Evolutionary conservation across 2,888 invertebrate genomes (phyloP).

Genomic region (Trachelus tabidus): DNA sequence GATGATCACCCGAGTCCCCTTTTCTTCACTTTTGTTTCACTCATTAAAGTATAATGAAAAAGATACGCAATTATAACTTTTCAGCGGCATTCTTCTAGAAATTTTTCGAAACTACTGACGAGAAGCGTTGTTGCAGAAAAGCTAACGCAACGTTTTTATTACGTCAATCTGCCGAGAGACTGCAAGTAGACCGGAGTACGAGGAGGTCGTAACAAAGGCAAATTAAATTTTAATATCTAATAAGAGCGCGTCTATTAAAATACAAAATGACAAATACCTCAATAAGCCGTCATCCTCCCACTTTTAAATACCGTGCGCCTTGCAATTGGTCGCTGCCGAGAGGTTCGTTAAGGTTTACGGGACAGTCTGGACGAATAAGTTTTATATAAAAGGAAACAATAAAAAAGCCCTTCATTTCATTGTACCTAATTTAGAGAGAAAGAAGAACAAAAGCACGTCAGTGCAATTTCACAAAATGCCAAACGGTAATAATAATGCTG

Average conservation of each 20-base stretch:
- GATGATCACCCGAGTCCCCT: background rate
- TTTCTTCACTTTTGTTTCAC: background rate
- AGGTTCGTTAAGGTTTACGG: background rate
- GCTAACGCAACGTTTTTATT: conserved; percentile 1
- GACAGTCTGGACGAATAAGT: background rate
- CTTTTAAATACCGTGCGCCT: background rate
- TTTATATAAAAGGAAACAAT: background rate
- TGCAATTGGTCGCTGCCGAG: background rate
- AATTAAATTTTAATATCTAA: conserved; percentile 30
- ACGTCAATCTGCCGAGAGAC: background rate
- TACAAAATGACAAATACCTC: conserved; percentile 28
- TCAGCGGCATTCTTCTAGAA: background rate
- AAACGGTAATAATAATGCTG: background rate
- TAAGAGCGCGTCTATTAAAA: conserved; percentile 25
- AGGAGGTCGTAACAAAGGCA: conserved; percentile 11
- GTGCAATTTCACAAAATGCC: background rate
- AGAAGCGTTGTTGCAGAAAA: background rate
- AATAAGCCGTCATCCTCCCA: conserved; percentile 22
- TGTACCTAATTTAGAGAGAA: background rate
- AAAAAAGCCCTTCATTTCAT: background rate
- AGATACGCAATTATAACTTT: background rate
- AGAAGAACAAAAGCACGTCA: background rate
- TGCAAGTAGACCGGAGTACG: background rate
- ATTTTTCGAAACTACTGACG: background rate
- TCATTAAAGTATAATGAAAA: background rate